phyloP scores from a whole-genome alignment of 92 coral and sea anemone genomes.

The Umimayanthus kanabou region DNA sequence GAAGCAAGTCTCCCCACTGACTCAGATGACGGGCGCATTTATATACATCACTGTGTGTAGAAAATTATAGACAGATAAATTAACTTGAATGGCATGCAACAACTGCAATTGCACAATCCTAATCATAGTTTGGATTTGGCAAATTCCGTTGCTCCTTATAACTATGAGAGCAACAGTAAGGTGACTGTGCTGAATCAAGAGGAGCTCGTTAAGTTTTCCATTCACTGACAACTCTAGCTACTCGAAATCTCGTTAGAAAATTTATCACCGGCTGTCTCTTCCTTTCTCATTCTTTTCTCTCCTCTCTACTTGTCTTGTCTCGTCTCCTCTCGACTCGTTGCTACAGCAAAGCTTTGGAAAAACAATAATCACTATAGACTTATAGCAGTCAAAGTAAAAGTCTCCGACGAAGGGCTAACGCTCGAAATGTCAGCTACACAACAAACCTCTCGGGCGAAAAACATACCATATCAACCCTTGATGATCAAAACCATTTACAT shows the following conservation, averaged over 20 bases:
- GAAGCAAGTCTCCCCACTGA: conserved; percentile 93
- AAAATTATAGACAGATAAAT: background rate
- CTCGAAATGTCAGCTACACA: no score
- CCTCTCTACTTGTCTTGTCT: background rate
- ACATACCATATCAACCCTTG: no score
- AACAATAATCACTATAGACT: background rate
- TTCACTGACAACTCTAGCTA: background rate
- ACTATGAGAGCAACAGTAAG: no score
- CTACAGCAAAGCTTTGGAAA: background rate
- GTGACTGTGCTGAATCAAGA: no score
- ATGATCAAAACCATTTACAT: no score
- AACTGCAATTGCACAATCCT: background rate
- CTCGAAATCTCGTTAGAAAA: background rate
- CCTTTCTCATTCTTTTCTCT: background rate
- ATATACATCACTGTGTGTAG: conserved; percentile 79
- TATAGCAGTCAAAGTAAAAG: background rate
- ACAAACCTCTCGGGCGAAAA: no score
- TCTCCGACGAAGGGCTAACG: no score
- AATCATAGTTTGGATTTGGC: no score
- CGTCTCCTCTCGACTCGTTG: background rate
- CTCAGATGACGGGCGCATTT: conserved; percentile 92
- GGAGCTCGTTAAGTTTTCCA: background rate
- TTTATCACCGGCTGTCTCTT: background rate
- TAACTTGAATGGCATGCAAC: no score
- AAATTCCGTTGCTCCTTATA: no score